Conservation (phyloP, 2,797 vertebrate species). For the Melanotaenia maccullochi region DNA sequence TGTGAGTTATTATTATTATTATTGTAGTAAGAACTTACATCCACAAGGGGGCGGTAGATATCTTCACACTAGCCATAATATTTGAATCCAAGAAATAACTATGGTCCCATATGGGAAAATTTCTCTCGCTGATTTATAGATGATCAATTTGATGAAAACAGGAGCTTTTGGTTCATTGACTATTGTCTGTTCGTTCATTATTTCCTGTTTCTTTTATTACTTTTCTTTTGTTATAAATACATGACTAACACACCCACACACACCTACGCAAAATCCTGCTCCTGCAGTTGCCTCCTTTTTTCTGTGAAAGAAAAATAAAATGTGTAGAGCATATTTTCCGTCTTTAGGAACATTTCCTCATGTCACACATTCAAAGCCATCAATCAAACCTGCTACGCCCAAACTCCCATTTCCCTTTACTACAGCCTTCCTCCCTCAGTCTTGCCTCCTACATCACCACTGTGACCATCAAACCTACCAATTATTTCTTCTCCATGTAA, state of each 20-base stretch:
- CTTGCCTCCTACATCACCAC: conserved; percentile 9
- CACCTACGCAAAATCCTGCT: not conserved
- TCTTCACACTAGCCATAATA: not conserved
- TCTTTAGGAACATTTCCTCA: conserved; percentile 4
- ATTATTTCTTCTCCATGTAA: not conserved
- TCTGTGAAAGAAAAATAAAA: conserved; percentile 1
- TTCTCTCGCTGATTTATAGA: not conserved
- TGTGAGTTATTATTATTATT: not conserved
- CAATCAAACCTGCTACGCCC: conserved; percentile 11
- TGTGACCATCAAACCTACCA: conserved; percentile 2
- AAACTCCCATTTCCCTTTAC: conserved; percentile 7
- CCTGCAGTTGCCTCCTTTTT: not conserved
- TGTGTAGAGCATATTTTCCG: conserved; percentile 2
- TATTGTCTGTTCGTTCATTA: not conserved
- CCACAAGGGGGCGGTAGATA: conserved; percentile 46
- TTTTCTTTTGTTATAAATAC: not conserved
- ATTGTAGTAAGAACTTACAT: conserved; percentile 34
- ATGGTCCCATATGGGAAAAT: not conserved
- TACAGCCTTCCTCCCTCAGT: conserved; percentile 11
- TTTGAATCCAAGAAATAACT: not conserved
- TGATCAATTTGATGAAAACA: not conserved
- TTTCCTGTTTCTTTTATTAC: conserved; percentile 17
- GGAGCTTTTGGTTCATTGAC: conserved; percentile 5
- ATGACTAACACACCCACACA: conserved; percentile 13
- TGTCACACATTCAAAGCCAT: conserved; percentile 8